Evolutionary conservation across 2,797 vertebrate species (phyloP).

Genomic region (Heliangelus exortis): DNA sequence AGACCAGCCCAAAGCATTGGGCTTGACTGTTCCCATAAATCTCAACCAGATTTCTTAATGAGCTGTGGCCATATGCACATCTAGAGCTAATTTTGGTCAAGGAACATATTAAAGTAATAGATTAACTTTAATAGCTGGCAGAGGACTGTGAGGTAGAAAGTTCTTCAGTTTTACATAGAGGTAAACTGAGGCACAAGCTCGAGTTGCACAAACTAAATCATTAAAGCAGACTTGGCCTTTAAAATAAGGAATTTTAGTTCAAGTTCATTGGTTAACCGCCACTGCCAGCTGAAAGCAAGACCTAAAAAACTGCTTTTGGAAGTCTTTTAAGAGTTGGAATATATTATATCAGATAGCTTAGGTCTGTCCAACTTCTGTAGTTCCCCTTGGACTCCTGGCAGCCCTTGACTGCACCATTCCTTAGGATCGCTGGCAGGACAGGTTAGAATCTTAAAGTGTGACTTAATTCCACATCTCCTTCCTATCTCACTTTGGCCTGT

Average conservation of each 20-base stretch:
- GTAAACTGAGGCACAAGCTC: not conserved
- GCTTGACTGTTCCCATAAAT: not conserved
- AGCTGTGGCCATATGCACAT: not conserved
- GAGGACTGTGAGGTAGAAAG: not conserved
- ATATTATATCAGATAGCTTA: fast-evolving
- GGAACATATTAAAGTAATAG: not conserved
- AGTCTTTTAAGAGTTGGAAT: not conserved
- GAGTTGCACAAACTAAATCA: not conserved
- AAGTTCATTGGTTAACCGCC: not conserved
- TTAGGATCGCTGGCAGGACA: not conserved
- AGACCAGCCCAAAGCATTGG: not conserved
- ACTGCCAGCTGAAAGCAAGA: not conserved
- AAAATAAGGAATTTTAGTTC: not conserved
- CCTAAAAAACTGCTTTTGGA: not conserved
- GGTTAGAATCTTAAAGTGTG: fast-evolving
- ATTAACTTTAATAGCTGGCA: not conserved
- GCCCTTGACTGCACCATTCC: not conserved
- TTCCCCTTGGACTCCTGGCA: not conserved
- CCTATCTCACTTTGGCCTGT: not conserved
- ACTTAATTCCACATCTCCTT: not conserved
- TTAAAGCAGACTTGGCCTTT: not conserved
- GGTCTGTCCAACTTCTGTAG: not conserved
- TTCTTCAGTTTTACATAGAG: not conserved
- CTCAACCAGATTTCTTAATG: not conserved
- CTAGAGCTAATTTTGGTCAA: not conserved